Percentiles rank a stretch among this genome's conserved stretches.
phyloP scores from a whole-genome alignment of 1,140 invertebrate species.

The Akabosia matsudoensis region DNA sequence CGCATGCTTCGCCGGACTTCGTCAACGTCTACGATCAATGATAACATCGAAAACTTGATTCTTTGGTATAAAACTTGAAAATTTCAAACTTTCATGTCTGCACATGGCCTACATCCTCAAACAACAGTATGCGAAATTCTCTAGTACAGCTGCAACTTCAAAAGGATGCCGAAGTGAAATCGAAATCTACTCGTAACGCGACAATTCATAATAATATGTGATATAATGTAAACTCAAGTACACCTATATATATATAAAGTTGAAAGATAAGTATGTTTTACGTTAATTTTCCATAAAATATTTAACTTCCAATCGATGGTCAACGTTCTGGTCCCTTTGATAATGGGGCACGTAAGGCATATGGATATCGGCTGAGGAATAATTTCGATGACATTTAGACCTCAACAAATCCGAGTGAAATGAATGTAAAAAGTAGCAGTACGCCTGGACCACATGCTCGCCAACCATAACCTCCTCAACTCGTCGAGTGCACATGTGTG shows the following conservation, averaged over 20 bases:
- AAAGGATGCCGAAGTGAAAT: too few relatives aligned
- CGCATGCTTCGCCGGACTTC: too few relatives aligned
- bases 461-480: not conserved
- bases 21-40: too few relatives aligned
- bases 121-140: too few relatives aligned
- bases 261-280: not conserved
- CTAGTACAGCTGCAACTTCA: too few relatives aligned
- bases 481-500: constrained; percentile 4
- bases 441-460: not conserved
- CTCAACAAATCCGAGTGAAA: not conserved
- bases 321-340: not conserved
- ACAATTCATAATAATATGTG: too few relatives aligned
- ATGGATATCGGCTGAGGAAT: not conserved
- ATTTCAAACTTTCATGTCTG: too few relatives aligned
- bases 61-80: too few relatives aligned
- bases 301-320: not conserved
- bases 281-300: not conserved
- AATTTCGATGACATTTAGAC: not conserved
- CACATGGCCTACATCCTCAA: too few relatives aligned
- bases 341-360: not conserved
- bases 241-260: not conserved
- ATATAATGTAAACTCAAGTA: not conserved
- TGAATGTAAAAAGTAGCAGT: not conserved
- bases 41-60: too few relatives aligned
- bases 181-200: too few relatives aligned